A percentile compares a stretch with the other conserved stretches of the same genome.
These are phyloP conservation scores for Euphonia xanthogaster DNA, from an alignment of 2,797 vertebrate genomes.

Conservation along the genomic window DNA sequence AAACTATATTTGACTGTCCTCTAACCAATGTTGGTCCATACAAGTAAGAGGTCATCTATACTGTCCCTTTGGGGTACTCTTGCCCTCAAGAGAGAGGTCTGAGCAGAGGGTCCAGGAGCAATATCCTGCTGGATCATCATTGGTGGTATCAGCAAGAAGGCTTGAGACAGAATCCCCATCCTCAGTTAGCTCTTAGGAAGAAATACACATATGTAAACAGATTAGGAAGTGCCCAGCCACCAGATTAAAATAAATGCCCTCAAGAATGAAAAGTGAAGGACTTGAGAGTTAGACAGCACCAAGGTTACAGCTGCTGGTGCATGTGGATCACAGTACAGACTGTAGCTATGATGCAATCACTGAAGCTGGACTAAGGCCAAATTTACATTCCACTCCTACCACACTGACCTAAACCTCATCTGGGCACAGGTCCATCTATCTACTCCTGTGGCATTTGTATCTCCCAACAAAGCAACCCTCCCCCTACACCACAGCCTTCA, in stretches of 20 bases:
- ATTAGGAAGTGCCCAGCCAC: background rate
- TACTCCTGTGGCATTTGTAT: background rate
- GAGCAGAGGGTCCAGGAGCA: background rate
- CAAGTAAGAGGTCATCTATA: background rate
- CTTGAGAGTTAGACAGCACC: background rate
- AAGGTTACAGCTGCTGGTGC: background rate
- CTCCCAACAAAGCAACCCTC: background rate
- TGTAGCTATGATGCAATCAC: background rate
- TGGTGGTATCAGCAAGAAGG: background rate
- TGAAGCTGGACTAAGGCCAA: background rate
- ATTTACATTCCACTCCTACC: constrained; percentile 19
- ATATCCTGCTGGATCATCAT: background rate
- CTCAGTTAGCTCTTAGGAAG: background rate
- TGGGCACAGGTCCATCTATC: background rate
- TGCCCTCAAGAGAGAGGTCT: background rate
- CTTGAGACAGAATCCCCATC: background rate
- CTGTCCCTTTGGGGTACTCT: background rate
- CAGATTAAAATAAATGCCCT: background rate
- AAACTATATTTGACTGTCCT: background rate
- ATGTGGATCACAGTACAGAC: background rate
- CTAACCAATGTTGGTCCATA: background rate
- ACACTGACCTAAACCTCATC: background rate
- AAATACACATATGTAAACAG: background rate
- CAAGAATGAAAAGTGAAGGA: background rate
- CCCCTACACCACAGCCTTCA: background rate